Evolutionary conservation across 2,888 invertebrate species (phyloP), one percentile per base, ranked within the genome.

Genomic region (Metopia argyrocephala): DNA sequence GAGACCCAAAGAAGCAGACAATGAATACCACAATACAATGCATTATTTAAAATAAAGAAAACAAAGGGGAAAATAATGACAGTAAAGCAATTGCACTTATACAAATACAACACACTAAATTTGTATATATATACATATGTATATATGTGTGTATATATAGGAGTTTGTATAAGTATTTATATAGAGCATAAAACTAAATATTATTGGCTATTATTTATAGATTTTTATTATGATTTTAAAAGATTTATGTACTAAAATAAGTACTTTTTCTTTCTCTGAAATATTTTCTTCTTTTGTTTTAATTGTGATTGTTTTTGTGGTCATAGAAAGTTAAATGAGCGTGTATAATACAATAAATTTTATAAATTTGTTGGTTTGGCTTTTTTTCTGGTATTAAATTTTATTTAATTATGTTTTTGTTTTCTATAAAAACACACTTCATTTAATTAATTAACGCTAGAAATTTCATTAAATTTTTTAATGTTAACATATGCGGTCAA

Each of bases 191-290:
- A 64, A 73, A 74, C 73, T 69, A 80, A 80, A 80, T 76, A 80
- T 76, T 80, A 76, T 80, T 80, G 73, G 76, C 76, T 73, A 80
- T 80, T 68, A 80, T 76, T 80, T 80, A 80, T 80, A 76, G 69
- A 80, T 80, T 80, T 80, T 80, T 73, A 76, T 80, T 80, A 73
- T 76, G 76, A 80, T 80, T 69, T 76, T 62, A 80, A 52, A 76
- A 80, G 80, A 80, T 76, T 76, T 80, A 76, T 76, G 80, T 46
- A 69, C 64, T 59, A 59, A n/a, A 45, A 57, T 20, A 3, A 18
- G 20, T 48, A 3, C 12, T 9, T 48, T n/a, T n/a, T 18, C 31
- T 48, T 48, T 48, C 18, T 18, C 7, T 18, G 15, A n/a, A 18
- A n/a, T n/a, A 48, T 61, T 45, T 54, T 48, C 25, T 48, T 18